Base-by-base conservation (phyloP, 2,113 vertebrate species). In the Archocentrus centrarchus region DNA sequence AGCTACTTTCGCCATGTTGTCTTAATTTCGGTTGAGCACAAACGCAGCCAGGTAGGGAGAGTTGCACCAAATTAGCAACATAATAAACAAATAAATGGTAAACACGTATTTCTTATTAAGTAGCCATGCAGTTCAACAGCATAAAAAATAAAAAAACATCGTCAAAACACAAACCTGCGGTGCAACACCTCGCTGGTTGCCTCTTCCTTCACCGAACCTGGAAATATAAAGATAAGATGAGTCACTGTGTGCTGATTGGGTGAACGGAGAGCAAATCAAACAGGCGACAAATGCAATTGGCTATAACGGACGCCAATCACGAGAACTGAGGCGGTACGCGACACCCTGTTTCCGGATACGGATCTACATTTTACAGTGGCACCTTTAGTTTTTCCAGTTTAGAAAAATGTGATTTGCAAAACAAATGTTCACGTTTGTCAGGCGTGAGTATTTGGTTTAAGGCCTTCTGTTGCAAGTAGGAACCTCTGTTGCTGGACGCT, bases 1-100 rank as follows among this genome's bases (percentile, higher is more conserved):
- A 79, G 84, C 91, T 82, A 83, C 75, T 82, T 85, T 92, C 93
- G 92, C 93, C 93, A 95, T 94, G 89, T 94, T 94, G 91, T 60
- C 41, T 62, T 82, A 24, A 78, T 73, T 80, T 85, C 81, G 41
- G 27, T 53, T 81, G 59, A 81, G 84, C 66, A 85, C 70, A 83
- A 84, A 70, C 22, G 47, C 63, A 68, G 79, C 70, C 83, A 86
- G 78, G 88, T 61, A 58, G n/a, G 10, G 58, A 88, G 77, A 84
- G 63, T 58, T 83, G 3, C 11, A 30, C 4, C 11, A 7, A 55
- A 5, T 9, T 57, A 10, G 2, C 1, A 58, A 35, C 5, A 18
- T 6, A 20, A 3, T 22, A 2, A 15, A 14, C 1, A 3, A 18
- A 39, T 17, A 15, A 2, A 44, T 5, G 18, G 7, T 27, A 17